A percentile compares a stretch with the other conserved stretches of the same genome.
phyloP scores from a whole-genome alignment of 2,113 vertebrate species.

The Sebastes schlegelii region DNA sequence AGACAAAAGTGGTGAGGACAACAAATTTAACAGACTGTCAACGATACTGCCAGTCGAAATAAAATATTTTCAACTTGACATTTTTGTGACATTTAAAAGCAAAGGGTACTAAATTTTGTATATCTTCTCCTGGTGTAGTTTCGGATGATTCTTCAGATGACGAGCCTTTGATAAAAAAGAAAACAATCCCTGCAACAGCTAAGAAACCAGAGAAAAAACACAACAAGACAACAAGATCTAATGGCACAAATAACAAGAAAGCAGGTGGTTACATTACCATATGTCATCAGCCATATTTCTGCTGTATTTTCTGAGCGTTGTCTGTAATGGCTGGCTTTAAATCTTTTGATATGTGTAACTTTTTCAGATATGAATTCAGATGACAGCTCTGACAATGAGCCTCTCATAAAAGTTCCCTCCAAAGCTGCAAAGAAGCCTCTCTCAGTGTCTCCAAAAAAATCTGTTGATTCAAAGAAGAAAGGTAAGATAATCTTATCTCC shows the following conservation, averaged over 20 bases:
- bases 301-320: not conserved
- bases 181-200: not conserved
- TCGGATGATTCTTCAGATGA: conserved; percentile 67
- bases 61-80: not conserved
- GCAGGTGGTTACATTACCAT: conserved; percentile 33
- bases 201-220: conserved; percentile 41
- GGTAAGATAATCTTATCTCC: conserved; percentile 19
- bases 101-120: not conserved
- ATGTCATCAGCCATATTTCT: not conserved
- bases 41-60: not conserved
- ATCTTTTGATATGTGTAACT: not conserved
- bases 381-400: conserved; percentile 58
- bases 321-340: not conserved
- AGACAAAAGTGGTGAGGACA: conserved; percentile 39
- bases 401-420: conserved; percentile 35
- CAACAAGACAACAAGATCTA: conserved; percentile 23
- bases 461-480: conserved; percentile 40
- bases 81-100: not conserved
- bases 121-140: conserved; percentile 6
- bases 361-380: conserved; percentile 23
- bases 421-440: conserved; percentile 40
- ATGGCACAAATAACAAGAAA: conserved; percentile 46
- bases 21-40: not conserved
- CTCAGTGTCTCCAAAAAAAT: not conserved
- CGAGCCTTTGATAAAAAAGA: conserved; percentile 55